phyloP scores from a whole-genome alignment of 2,888 invertebrate species.

The Nomada goodeniana region DNA sequence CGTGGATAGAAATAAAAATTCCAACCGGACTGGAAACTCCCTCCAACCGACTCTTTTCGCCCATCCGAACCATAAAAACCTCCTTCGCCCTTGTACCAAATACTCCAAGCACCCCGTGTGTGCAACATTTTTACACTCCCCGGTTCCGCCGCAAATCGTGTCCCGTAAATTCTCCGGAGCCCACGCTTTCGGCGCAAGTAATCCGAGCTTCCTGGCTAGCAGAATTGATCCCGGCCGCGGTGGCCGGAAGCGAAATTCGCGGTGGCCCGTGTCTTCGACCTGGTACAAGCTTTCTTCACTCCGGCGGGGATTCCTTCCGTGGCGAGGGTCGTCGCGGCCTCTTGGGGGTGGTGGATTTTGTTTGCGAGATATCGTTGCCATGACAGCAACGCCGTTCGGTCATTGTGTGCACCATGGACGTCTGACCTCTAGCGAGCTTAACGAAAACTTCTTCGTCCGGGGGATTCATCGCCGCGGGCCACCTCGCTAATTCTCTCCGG shows the following conservation, averaged over 20 bases:
- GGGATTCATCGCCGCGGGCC: slow-evolving; percentile 33
- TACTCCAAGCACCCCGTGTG: slow-evolving; percentile 6
- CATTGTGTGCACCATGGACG: slow-evolving; percentile 72
- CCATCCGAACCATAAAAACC: neutral
- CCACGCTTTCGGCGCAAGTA: slow-evolving; percentile 14
- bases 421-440: slow-evolving; percentile 28
- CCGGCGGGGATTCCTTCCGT: slow-evolving; percentile 56
- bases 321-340: slow-evolving; percentile 21
- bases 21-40: too few species aligned
- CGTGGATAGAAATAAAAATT: too few species aligned
- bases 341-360: slow-evolving; percentile 68
- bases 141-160: neutral
- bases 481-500: neutral
- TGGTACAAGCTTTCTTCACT: slow-evolving; percentile 35
- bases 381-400: slow-evolving; percentile 66
- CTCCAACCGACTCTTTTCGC: neutral
- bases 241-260: slow-evolving; percentile 43
- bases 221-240: slow-evolving; percentile 22
- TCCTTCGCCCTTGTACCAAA: neutral
- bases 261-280: slow-evolving; percentile 24
- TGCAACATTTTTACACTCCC: slow-evolving; percentile 19
- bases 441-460: slow-evolving; percentile 51
- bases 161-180: slow-evolving; percentile 20
- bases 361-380: slow-evolving; percentile 75
- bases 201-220: slow-evolving; percentile 22